phyloP scores from a whole-genome alignment of 2,113 vertebrate genomes.

The Acanthochromis polyacanthus region DNA sequence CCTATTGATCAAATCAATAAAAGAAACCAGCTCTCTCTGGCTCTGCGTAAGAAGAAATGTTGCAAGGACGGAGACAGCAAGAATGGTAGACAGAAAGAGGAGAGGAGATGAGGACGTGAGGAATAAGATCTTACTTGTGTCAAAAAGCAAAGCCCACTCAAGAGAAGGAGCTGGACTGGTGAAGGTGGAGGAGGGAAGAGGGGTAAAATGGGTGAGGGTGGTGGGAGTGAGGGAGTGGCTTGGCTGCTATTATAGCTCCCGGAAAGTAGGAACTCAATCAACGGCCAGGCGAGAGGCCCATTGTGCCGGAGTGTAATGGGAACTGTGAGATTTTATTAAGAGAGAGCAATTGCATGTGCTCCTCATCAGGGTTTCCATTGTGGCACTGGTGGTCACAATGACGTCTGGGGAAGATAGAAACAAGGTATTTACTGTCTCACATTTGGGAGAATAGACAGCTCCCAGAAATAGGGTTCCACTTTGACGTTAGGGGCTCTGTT shows the following conservation, averaged over 20 bases:
- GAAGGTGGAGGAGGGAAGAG: slow-evolving; percentile 23
- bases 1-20: slow-evolving; percentile 68
- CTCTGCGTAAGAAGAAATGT: slow-evolving; percentile 36
- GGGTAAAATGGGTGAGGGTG: slow-evolving; percentile 38
- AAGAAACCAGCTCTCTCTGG: slow-evolving; percentile 42
- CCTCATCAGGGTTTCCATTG: slow-evolving; percentile 85
- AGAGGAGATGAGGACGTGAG: not conserved
- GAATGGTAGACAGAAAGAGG: not conserved
- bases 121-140: slow-evolving; percentile 42
- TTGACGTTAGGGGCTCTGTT: slow-evolving; percentile 68
- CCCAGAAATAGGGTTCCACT: slow-evolving; percentile 74
- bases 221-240: slow-evolving; percentile 46
- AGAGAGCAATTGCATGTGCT: slow-evolving; percentile 86
- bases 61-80: not conserved
- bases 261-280: slow-evolving; percentile 86
- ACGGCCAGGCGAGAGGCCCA: slow-evolving; percentile 76
- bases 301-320: slow-evolving; percentile 85
- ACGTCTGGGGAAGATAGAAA: slow-evolving; percentile 76
- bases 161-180: slow-evolving; percentile 3
- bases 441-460: slow-evolving; percentile 76
- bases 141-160: slow-evolving; percentile 12
- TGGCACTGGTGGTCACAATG: slow-evolving; percentile 80
- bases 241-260: slow-evolving; percentile 76
- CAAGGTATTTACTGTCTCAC: slow-evolving; percentile 84
- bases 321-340: slow-evolving; percentile 89